Conservation (phyloP, 2,888 invertebrate genomes). For the Hemistola chrysoprasaria region DNA sequence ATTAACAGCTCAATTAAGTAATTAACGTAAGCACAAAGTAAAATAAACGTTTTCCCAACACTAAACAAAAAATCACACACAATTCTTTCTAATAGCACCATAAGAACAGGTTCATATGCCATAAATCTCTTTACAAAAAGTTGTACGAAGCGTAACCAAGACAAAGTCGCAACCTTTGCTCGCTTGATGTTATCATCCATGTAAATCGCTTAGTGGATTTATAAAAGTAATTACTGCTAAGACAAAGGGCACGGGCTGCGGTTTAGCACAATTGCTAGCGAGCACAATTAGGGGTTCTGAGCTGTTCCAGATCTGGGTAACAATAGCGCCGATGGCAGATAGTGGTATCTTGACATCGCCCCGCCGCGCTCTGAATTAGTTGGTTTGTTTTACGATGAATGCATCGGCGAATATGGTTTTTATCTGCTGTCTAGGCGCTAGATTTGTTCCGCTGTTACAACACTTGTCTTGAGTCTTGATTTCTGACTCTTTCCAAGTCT, state of each 20-base stretch:
- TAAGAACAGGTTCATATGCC: constrained; percentile 2
- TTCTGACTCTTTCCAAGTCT: no score
- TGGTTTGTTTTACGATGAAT: constrained; percentile 54
- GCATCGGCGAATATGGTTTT: constrained; percentile 26
- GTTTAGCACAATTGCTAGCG: constrained; percentile 32
- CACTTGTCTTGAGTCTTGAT: no score
- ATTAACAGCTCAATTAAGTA: constrained; percentile 17
- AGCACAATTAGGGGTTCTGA: constrained; percentile 47
- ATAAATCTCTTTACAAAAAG: constrained; percentile 24
- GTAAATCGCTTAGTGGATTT: constrained; percentile 65
- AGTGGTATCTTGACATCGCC: constrained; percentile 57
- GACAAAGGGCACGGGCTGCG: constrained; percentile 60
- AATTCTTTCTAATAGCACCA: constrained; percentile 1
- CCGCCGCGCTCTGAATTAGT: constrained; percentile 62
- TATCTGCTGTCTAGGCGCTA: no score
- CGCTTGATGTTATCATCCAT: constrained; percentile 51
- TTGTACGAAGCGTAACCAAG: constrained; percentile 47
- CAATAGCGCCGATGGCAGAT: constrained; percentile 67
- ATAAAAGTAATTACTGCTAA: constrained; percentile 64
- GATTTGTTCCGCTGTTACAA: no score
- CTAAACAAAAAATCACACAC: constrained; percentile 13
- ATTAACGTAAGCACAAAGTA: constrained; percentile 1
- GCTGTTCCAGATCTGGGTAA: constrained; percentile 54
- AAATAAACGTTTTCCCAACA: constrained; percentile 16
- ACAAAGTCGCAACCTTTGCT: constrained; percentile 61